Evolutionary conservation across 2,113 vertebrate genomes (phyloP), one percentile per base, ranked within the genome.

Genomic region (Odontophorus gujanensis): DNA sequence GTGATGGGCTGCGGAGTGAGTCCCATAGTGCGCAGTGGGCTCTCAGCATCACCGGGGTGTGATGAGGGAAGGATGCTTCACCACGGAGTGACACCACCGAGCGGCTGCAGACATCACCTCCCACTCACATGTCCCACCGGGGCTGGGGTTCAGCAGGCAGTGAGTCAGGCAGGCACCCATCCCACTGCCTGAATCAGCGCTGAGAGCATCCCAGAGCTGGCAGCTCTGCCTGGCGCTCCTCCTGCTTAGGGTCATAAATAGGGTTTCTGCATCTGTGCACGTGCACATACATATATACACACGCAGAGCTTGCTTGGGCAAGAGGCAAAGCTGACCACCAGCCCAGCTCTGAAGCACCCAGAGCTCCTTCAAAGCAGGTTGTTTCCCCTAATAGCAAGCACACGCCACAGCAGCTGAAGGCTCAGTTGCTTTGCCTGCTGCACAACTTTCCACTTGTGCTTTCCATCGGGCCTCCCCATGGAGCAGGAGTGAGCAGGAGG

Each of bases 401-500:
- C 34, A 24, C 32, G 84, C 24, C 1, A 1, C 22, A 3, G 86
- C 63, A 90, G 80, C 75, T 55, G 69, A 93, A 36, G 73, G 47
- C 28, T 89, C 32, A 13, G 30, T 80, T 38, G 74, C 59, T 85
- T 88, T 93, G 36, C 26, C 43, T 86, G 32, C 22, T 55, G 62
- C 84, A 87, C 3, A 3, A 89, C 74, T 79, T 95, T 94, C 87
- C 87, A 76, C 59, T 96, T 13, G 53, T 53, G 62, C 26, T 89
- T 92, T 85, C 67, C 51, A 53, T 53, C 28, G 51, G 51, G 51
- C 51, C 51, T 53, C 51, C 28, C 51, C 3, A 1, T 81, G 6
- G 17, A 79, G 75, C 51, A 67, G 71, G 87, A 85, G 71, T 0
- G 65, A 89, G 65, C 50, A 43, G 79, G 90, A 83, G 95, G 83